These are phyloP conservation scores for Uropsilus gracilis DNA, from an alignment of 2,113 vertebrate genomes.

Conservation along the genomic window DNA sequence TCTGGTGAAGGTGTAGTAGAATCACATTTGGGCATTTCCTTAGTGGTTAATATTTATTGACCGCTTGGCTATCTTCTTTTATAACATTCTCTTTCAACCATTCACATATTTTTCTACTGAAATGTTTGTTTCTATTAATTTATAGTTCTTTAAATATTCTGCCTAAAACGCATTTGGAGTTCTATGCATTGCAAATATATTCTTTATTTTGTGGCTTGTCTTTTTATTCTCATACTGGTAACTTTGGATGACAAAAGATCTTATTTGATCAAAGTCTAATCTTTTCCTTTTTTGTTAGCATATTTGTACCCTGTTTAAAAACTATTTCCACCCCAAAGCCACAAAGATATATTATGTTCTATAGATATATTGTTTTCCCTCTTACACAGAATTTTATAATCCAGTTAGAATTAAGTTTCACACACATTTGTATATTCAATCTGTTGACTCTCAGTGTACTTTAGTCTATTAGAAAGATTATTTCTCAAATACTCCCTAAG, in stretches of 20 bases:
- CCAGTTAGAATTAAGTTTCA: not conserved
- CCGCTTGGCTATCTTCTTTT: not conserved
- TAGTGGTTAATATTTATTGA: not conserved
- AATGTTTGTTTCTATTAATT: not conserved
- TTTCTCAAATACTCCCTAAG: not conserved
- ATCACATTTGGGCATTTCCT: not conserved
- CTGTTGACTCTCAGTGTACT: not conserved
- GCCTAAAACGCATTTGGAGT: not conserved
- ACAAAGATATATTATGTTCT: not conserved
- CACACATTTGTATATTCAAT: not conserved
- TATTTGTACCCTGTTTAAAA: not conserved
- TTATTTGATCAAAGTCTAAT: slow-evolving; percentile 17
- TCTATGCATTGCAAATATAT: not conserved
- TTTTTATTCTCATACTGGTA: not conserved
- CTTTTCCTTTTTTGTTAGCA: not conserved
- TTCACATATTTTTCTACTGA: not conserved
- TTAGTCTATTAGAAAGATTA: not conserved
- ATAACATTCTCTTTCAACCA: not conserved
- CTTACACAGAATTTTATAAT: slow-evolving; percentile 30
- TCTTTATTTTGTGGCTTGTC: not conserved
- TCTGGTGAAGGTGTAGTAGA: not conserved
- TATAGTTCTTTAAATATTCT: not conserved
- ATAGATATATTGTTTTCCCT: not conserved
- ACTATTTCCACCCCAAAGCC: not conserved
- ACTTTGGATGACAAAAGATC: not conserved